Evolutionary conservation across 2,888 invertebrate species (phyloP).

Genomic region (Bugula neritina): DNA sequence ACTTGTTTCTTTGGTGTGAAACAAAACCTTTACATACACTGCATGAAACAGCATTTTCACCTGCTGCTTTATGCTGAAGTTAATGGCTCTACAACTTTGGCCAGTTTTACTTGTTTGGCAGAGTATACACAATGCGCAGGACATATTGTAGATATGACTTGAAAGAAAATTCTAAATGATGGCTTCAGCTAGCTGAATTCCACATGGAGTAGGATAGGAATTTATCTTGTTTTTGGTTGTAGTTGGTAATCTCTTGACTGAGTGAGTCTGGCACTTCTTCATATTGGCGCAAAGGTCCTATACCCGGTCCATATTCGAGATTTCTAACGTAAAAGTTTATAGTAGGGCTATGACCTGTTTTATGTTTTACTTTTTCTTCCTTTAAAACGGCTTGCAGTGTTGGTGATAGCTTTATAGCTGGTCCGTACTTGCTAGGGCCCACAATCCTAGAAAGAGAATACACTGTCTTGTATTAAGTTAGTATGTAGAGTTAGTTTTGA

Average conservation of each 20-base stretch:
- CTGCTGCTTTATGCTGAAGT: too few relatives aligned
- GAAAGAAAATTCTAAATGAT: too few relatives aligned
- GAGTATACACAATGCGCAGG: too few relatives aligned
- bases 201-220: background rate
- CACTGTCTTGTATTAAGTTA: too few relatives aligned
- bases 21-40: too few relatives aligned
- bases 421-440: background rate
- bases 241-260: background rate
- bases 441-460: conserved; percentile 3
- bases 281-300: conserved; percentile 15
- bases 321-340: background rate
- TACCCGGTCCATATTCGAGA: background rate
- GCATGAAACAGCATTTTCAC: too few relatives aligned
- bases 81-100: too few relatives aligned
- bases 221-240: conserved; percentile 4
- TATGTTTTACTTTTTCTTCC: background rate
- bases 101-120: too few relatives aligned
- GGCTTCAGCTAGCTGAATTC: too few relatives aligned
- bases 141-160: too few relatives aligned
- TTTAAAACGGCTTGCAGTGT: conserved; percentile 12
- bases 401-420: background rate
- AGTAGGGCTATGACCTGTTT: conserved; percentile 8
- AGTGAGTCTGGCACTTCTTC: conserved; percentile 17
- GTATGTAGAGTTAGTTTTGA: too few relatives aligned
- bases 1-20: too few relatives aligned